Base-by-base conservation (phyloP, 2,888 invertebrate species). In the Chymomyza caudatula region DNA sequence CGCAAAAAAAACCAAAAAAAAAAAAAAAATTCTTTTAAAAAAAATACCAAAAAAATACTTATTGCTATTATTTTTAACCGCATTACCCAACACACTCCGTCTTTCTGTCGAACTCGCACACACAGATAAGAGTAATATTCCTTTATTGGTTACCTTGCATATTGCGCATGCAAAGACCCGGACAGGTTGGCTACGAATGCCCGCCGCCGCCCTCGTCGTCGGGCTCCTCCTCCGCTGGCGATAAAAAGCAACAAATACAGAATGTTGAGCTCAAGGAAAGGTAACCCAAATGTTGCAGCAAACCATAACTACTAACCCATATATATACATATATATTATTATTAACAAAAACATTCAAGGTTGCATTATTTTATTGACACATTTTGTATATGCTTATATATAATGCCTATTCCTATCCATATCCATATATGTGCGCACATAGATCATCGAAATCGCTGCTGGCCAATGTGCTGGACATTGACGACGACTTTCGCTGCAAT, bases 71-170 rank as follows among this genome's bases (percentile, higher is more conserved):
- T 77, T 78, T 76, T 78, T 76, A 84, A 86, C 76, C 74, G 73
- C 83, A 85, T 84, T 76, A 77, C 85, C 78, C 76, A 78, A 87
- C 84, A 80, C 87, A 78, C 83, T 85, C 82, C 77, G 77, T 87
- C 84, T 86, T 77, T 85, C 84, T 85, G 73, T 83, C 85, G 72
- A 77, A 79, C 77, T 77, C 77, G 76, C 77, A 75, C 78, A 87
- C 75, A 80, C 92, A 97, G 97, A 94, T 97, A 88, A 95, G 95
- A 90, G 94, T 95, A 88, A 94, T 98, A 90, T 97, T 99, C 92
- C 94, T 99, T 89, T 96, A 96, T 91, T 99, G 98, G 98, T 93
- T 99, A 91, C 99, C 99, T 87, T 98, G 98, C 94, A 92, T 98
- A 87, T 93, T 99, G 90, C 94, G 98, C 88, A 99, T 99, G 98